Percentiles rank a stretch among this genome's conserved stretches.
phyloP scores from a whole-genome alignment of 2,888 invertebrate species.

The Ethmia dodecea region DNA sequence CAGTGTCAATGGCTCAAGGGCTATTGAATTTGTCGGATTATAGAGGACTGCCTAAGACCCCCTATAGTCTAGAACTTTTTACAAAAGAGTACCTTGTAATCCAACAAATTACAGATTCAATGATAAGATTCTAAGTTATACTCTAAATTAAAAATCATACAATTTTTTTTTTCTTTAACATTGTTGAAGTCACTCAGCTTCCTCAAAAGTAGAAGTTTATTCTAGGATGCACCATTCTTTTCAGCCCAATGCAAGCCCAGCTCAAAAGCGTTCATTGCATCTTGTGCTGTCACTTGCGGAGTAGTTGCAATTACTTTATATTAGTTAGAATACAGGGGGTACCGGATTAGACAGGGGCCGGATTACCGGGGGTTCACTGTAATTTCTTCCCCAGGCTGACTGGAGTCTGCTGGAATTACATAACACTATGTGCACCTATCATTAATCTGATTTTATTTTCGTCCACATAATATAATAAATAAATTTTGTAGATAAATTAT shows the following conservation, averaged over 20 bases:
- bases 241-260: constrained; percentile 29
- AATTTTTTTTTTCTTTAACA: constrained; percentile 19
- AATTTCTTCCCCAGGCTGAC: no score
- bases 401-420: no score
- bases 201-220: constrained; percentile 24
- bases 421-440: no score
- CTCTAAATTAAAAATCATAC: constrained; percentile 8
- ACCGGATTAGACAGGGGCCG: no score
- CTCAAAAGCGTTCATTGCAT: constrained; percentile 26
- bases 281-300: constrained; percentile 22
- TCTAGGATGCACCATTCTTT: constrained; percentile 25
- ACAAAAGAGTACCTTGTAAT: no score
- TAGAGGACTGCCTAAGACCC: constrained; percentile 1
- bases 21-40: no score
- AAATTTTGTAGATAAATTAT: no score
- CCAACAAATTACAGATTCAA: no score
- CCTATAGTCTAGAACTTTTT: constrained; percentile 1
- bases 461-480: no score
- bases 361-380: background rate
- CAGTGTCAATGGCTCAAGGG: background rate
- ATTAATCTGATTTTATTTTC: no score
- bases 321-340: background rate
- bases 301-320: constrained; percentile 25
- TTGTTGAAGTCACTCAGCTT: constrained; percentile 20
- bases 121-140: no score